These are phyloP conservation scores for Picus viridis DNA, from an alignment of 2,797 vertebrate species.

Conservation along the genomic window DNA sequence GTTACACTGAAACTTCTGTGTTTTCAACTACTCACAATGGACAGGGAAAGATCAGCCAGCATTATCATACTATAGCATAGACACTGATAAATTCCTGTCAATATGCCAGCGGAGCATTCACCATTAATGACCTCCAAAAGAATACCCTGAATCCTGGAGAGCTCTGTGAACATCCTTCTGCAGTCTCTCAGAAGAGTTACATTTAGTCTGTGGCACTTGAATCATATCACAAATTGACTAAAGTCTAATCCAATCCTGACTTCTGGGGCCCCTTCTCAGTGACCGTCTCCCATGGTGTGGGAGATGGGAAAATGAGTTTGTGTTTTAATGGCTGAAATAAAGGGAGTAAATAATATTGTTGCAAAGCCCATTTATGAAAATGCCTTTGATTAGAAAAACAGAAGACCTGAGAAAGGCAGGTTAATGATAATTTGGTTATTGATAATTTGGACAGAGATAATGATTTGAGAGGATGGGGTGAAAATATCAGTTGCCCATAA, in stretches of 20 bases:
- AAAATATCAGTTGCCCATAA: background rate
- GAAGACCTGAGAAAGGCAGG: background rate
- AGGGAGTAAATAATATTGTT: background rate
- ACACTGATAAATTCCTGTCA: background rate
- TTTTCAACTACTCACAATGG: background rate
- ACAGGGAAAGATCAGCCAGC: background rate
- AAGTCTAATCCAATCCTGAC: background rate
- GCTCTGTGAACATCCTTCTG: background rate
- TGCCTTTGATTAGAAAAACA: background rate
- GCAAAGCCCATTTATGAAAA: background rate
- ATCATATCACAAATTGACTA: background rate
- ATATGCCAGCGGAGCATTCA: background rate
- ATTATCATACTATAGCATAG: background rate
- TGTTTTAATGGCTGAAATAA: background rate
- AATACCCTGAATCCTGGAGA: background rate
- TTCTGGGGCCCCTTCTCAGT: background rate
- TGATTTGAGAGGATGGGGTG: background rate
- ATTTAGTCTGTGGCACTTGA: background rate
- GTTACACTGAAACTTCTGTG: background rate
- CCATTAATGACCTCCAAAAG: background rate
- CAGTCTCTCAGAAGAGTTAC: background rate
- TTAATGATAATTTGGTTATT: background rate
- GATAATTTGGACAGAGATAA: background rate
- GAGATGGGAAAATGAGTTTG: background rate
- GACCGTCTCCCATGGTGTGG: rapidly evolving